These are phyloP conservation scores for Gortyna flavago DNA, from an alignment of 2,888 invertebrate species.

Conservation along the genomic window DNA sequence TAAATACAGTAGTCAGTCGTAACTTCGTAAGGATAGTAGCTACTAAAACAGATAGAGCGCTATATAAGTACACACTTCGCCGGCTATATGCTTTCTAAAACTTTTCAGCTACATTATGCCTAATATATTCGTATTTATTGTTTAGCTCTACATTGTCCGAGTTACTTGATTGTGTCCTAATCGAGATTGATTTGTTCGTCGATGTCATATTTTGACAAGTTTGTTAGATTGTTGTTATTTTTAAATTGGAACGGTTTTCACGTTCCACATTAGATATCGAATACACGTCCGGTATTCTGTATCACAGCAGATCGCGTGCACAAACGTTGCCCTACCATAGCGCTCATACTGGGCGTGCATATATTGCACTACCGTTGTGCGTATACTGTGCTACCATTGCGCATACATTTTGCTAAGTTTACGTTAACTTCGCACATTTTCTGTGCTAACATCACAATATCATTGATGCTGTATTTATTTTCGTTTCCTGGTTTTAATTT, in stretches of 20 bases:
- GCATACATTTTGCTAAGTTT: not conserved
- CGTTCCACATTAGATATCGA: not conserved
- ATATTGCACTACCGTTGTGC: not conserved
- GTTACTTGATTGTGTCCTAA: constrained; percentile 22
- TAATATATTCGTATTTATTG: constrained; percentile 56
- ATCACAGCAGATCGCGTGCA: not conserved
- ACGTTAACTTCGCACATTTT: not conserved
- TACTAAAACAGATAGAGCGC: constrained; percentile 31
- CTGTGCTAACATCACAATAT: not conserved
- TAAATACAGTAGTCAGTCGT: constrained; percentile 61
- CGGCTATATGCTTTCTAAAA: constrained; percentile 44
- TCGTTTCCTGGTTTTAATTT: constrained; percentile 3
- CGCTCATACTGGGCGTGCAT: not conserved
- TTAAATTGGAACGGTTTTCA: constrained; percentile 13
- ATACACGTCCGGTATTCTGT: not conserved
- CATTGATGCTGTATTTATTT: not conserved
- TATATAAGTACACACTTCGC: constrained; percentile 29
- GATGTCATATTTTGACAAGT: not conserved
- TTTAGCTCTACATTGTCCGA: constrained; percentile 55
- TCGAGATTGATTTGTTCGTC: constrained; percentile 7
- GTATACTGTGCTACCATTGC: not conserved
- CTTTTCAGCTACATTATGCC: constrained; percentile 48
- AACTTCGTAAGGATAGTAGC: constrained; percentile 49
- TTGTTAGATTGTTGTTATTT: constrained; percentile 13
- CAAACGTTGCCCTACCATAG: not conserved